Base-by-base conservation (phyloP, 2,888 invertebrate species). In the Agriopis aurantiaria region DNA sequence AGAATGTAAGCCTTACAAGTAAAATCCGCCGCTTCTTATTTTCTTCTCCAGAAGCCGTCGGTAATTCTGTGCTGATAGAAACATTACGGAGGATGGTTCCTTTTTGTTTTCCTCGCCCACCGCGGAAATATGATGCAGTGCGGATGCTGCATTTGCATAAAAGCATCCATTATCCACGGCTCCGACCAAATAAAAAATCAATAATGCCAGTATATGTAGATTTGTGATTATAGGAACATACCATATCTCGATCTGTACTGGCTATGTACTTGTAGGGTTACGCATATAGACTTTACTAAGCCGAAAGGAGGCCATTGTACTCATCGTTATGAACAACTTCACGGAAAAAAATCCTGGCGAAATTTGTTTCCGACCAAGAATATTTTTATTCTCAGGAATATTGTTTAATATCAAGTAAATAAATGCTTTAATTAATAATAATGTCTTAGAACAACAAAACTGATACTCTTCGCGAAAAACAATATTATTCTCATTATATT, bases 131-230 rank as follows among this genome's bases (percentile, higher is more conserved):
- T 90, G 90, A 91, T 92, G 91, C 91, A 92, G 84, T 91, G 92
- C 91, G 91, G 89, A 88, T 87, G 86, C 88, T 85, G 88, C 88
- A 92, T 92, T 92, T 92, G 91, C 92, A 93, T 93, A 91, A 92
- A 92, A 91, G 90, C 91, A 83, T 87, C 91, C 91, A 93, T 93
- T 93, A 91, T 90, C 89, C 87, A 84, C 85, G 80, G 88, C 85
- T 86, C 85, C 83, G 78, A 84, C 87, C 86, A 89, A 91, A 92
- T 91, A 92, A 92, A 91, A 92, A 91, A 91, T 90, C 92, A 88
- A 92, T 91, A 91, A 85, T 81, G 78, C 72, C 77, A 78, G 79
- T 77, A 75, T 72, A 78, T 75, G 72, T 73, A 75, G 73, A 70
- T 78, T 75, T 75, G 76, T 72, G 55, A 51, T 62, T 14, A 53